Evolutionary conservation across 1,140 invertebrate genomes (phyloP), one percentile per base, ranked within the genome.

Genomic region (Cardiocondyla obscurior): DNA sequence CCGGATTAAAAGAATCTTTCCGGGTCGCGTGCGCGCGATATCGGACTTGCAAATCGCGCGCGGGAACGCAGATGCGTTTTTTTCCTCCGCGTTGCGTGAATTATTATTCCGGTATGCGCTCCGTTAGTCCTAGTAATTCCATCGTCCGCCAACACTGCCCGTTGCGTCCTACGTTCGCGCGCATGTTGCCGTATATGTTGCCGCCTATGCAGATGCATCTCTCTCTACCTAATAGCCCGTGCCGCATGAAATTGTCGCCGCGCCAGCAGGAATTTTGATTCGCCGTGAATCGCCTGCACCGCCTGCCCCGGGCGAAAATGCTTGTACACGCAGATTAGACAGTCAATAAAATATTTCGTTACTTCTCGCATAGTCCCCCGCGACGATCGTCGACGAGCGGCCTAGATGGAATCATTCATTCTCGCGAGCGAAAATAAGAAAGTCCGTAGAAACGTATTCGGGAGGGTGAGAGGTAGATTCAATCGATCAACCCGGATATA

Each of bases 231-330:
- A 79, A 79, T 79, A 55, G 62, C 53, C 60, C 19, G 19, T 39
- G 22, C 60, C 22, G 19, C 60, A 19, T 36, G 60, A 79, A 79
- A 79, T 79, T 79, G 46, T 79, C 74, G 74, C 74, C 53, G 33
- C 33, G 33, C 33, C 60, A 67, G 74, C 62, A 22, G 49, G 62
- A 69, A 79, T 79, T 79, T 79, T 69, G 74, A 67, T 79, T 79
- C 33, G 25, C n/a, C 33, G 33, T 12, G 73, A 76, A n/a, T 42
- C 39, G 44, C 44, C 25, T 51, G 42, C 3, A 46, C 33, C 22
- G 55, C 10, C n/a, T 19, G 14, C 12, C 33, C 39, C 51, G 22
- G 16, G 39, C 19, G 60, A 36, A 64, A 49, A 19, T 33, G 14
- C 58, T 49, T 55, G n/a, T 25, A 25, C 8, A 46, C 10, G 46